Base-by-base conservation (phyloP, 2,888 invertebrate genomes). In the Leptarthrus brevirostris region DNA sequence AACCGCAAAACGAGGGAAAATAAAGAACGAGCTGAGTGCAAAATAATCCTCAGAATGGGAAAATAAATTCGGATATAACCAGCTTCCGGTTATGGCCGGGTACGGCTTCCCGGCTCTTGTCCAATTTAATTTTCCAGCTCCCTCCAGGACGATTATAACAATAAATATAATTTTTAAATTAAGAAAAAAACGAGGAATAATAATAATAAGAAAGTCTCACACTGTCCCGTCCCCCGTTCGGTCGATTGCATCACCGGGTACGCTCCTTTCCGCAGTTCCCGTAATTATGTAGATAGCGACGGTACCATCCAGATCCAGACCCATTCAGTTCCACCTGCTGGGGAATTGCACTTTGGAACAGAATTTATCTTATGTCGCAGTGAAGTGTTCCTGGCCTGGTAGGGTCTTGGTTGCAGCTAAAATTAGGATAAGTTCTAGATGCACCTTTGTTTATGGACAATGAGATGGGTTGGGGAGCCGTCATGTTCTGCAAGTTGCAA, bases 81-180 rank as follows among this genome's bases (percentile, higher is more conserved):
- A 52, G 69, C 69, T 16, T 69, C 69, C 69, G 69, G n/a, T 69
- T 52, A 52, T 69, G 69, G 52, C 52, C n/a, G 18, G 20, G 10
- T 52, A 36, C 69, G 34, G 69, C n/a, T 18, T 34, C 49, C 69
- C 69, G 78, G 78, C 78, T 76, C 78, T 78, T 77, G 78, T 78
- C 78, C 78, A 78, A 78, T 78, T 78, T 78, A 78, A 78, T 78
- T 78, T n/a, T 77, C 74, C 77, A 78, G 77, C 74, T 76, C 75
- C 77, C 76, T 49, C 49, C 14, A 52, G 52, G 34, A 52, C 69
- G 49, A 52, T 69, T 69, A 52, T 34, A 69, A 69, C 69, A 52
- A 69, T 69, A 69, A 69, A 69, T 69, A 69, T 52, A 52, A 69
- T 69, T 69, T 69, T 69, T 69, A 69, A 69, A 69, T 69, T 69